Conservation (phyloP, 2,888 invertebrate species). For the Agrotis ipsilon region DNA sequence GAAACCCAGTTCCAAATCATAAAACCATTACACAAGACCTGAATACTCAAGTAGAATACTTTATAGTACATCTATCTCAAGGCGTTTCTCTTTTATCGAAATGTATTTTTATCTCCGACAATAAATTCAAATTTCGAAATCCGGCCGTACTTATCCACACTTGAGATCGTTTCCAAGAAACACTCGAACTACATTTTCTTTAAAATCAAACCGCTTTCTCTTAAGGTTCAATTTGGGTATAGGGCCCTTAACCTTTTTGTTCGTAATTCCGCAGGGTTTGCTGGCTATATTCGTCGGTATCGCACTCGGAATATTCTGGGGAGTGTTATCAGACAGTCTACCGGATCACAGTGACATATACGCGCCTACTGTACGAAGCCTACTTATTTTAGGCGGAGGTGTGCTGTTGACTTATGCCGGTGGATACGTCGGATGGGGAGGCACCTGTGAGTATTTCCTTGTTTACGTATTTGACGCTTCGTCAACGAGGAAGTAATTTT, state of each 20-base stretch:
- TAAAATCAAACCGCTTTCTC: conserved; percentile 58
- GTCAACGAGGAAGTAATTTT: conserved; percentile 38
- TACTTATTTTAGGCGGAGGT: conserved; percentile 84
- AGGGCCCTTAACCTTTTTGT: conserved; percentile 55
- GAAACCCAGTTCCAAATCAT: conserved; percentile 34
- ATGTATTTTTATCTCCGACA: conserved; percentile 50
- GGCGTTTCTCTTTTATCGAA: conserved; percentile 47
- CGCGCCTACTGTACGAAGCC: conserved; percentile 83
- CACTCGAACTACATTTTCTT: conserved; percentile 56
- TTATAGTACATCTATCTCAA: conserved; percentile 35
- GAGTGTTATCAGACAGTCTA: conserved; percentile 80
- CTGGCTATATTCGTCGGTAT: conserved; percentile 85
- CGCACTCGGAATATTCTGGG: conserved; percentile 83
- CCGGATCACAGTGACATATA: conserved; percentile 85
- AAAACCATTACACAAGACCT: conserved; percentile 36
- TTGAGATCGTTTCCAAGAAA: conserved; percentile 52
- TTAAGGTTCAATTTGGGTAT: conserved; percentile 57
- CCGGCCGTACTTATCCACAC: conserved; percentile 53
- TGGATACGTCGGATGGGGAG: conserved; percentile 85
- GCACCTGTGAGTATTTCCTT: conserved; percentile 80
- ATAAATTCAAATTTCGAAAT: conserved; percentile 58
- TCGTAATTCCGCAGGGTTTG: conserved; percentile 77
- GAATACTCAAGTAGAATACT: conserved; percentile 33
- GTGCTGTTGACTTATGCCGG: conserved; percentile 80
- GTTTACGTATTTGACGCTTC: conserved; percentile 42